Conservation (phyloP, 2,797 vertebrate genomes). For the Lerista edwardsae region DNA sequence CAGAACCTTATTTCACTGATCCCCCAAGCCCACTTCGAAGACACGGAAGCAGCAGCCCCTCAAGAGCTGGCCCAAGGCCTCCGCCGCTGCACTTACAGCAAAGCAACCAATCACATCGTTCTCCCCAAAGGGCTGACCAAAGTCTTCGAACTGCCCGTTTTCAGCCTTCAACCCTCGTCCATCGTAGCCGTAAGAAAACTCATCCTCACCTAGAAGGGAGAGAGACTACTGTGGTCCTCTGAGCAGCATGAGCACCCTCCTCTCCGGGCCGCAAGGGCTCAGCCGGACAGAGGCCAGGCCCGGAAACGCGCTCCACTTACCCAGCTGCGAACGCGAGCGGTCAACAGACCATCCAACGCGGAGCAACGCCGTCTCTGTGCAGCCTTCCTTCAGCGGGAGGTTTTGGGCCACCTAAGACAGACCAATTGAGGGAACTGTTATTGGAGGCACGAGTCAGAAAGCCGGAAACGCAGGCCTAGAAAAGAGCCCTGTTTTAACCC, state of each 20-base stretch:
- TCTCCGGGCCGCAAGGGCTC: too few relatives aligned
- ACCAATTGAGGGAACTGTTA: slow-evolving; percentile 11
- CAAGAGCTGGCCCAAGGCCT: neutral
- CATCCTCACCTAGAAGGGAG: slow-evolving; percentile 82
- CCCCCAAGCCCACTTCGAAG: neutral
- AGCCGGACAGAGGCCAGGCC: neutral
- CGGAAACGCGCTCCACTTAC: slow-evolving; percentile 70
- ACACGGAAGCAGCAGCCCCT: neutral
- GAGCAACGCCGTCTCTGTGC: slow-evolving; percentile 75
- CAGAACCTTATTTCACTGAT: neutral
- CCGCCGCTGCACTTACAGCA: slow-evolving; percentile 79
- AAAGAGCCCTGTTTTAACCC: neutral
- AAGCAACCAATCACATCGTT: slow-evolving; percentile 91
- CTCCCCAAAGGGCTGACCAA: slow-evolving; percentile 85
- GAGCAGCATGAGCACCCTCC: too few relatives aligned
- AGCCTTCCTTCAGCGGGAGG: slow-evolving; percentile 73
- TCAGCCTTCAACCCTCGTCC: slow-evolving; percentile 82
- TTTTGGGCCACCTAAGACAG: slow-evolving; percentile 78
- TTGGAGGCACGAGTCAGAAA: neutral
- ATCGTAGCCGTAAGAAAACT: slow-evolving; percentile 88
- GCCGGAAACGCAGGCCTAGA: neutral
- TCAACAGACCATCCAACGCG: slow-evolving; percentile 89
- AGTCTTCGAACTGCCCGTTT: slow-evolving; percentile 80
- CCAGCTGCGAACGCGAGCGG: slow-evolving; percentile 82
- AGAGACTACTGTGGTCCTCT: neutral